Conservation (phyloP, 1,140 invertebrate species). For the Lepidurus packardi region DNA sequence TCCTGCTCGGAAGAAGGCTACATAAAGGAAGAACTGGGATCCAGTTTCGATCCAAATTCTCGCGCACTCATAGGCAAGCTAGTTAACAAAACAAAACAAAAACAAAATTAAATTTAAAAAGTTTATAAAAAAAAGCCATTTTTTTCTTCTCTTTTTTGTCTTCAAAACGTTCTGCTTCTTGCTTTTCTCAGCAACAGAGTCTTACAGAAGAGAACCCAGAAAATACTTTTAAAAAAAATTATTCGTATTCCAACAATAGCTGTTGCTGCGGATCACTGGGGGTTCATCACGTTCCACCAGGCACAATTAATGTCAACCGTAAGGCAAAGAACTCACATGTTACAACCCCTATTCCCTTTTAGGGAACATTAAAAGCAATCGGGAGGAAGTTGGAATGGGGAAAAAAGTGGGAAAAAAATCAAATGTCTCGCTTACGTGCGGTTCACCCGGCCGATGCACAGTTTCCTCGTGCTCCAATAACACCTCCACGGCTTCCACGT, state of each 20-base stretch:
- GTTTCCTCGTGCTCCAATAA: constrained; percentile 86
- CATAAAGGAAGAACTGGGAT: neutral
- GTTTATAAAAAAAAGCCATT: neutral
- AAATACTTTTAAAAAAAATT: too few relatives aligned
- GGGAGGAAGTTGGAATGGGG: neutral
- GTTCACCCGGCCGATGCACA: constrained; percentile 68
- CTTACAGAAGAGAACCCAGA: too few relatives aligned
- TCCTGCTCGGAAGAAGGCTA: neutral
- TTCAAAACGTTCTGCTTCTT: neutral
- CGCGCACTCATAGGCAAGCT: neutral
- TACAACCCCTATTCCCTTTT: neutral
- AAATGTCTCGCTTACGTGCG: constrained; percentile 58
- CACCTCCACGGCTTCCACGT: constrained; percentile 95
- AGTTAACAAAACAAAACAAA: neutral
- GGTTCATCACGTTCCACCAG: neutral
- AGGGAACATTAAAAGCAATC: neutral
- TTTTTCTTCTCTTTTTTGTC: neutral
- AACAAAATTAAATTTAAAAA: neutral
- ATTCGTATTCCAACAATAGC: too few relatives aligned
- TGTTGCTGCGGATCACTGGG: neutral
- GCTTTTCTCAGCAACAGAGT: neutral
- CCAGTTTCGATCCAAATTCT: neutral
- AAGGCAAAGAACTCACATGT: neutral
- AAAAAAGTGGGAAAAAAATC: neutral
- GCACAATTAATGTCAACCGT: neutral